Base-by-base conservation (phyloP, 2,888 invertebrate genomes). In the Melinaea marsaeus region DNA sequence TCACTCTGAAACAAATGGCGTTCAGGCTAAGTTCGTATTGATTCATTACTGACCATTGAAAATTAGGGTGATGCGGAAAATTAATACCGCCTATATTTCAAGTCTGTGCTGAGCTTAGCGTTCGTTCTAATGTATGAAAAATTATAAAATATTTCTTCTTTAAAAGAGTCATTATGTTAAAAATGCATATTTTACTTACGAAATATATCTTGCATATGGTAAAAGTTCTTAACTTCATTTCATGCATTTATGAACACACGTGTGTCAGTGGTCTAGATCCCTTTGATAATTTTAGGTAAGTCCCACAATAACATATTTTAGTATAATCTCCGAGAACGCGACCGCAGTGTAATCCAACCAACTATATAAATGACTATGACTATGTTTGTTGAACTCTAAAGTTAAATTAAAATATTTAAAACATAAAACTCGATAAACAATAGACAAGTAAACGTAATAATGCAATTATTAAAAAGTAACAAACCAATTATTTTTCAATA, bases 1-100 rank as follows among this genome's bases (percentile, higher is more conserved):
- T 75, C 74, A 74, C 73, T 71, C 69, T 63, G 58, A 56, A 67
- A 71, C 70, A 71, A 70, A 68, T 66, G 69, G 61, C 63, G 62
- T 61, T 55, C 63, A 58, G 58, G 68, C 68, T 63, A 68, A 63
- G 60, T 57, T 61, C 63, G 59, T 68, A 68, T 70, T 68, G 69
- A 70, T 70, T 66, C 66, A 68, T 66, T 63, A 62, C 65, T 55
- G 67, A 48, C 63, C 63, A 65, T 69, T 64, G 61, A 65, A 68
- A 63, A 68, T 68, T 22, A 22, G 22, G 22, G 22, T 22, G 22
- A 22, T 22, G 22, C 22, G 22, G 22, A 22, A 22, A 22, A 22
- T 69, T 66, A 66, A 68, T 67, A 45, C 62, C 51, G 51, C 57
- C 66, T 62, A 63, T 68, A 70, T 65, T 59, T 66, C 63, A 68